Conservation (phyloP, 2,113 vertebrate genomes). For the Ellobius talpinus region DNA sequence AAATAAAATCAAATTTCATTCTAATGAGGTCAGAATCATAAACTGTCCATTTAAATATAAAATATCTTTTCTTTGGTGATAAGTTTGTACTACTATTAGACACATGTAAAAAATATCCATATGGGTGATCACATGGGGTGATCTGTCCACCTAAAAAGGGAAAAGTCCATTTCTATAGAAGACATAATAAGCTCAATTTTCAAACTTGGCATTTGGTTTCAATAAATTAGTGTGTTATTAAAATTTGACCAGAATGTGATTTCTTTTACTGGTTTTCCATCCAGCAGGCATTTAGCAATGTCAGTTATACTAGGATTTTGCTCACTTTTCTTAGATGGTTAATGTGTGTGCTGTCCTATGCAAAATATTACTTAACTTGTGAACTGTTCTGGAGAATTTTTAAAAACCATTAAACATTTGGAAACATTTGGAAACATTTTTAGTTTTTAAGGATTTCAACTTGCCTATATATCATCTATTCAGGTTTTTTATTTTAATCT, state of each 20-base stretch:
- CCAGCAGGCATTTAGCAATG: background rate
- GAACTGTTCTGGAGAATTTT: background rate
- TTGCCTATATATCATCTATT: background rate
- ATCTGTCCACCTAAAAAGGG: background rate
- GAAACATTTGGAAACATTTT: background rate
- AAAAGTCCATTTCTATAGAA: background rate
- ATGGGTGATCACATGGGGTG: no score
- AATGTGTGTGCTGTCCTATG: background rate
- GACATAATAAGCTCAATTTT: background rate
- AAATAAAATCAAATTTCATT: background rate
- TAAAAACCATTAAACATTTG: background rate
- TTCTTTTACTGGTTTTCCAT: background rate
- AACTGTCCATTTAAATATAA: background rate
- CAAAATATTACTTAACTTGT: background rate
- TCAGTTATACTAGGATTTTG: background rate
- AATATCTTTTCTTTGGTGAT: background rate
- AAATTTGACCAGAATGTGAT: background rate
- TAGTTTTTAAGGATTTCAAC: background rate
- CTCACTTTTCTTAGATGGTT: background rate
- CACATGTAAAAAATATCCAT: background rate
- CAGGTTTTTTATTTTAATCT: background rate
- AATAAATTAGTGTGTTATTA: background rate
- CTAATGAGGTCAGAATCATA: background rate
- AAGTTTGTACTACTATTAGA: background rate
- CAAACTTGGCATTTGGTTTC: background rate